These are phyloP conservation scores for Polyploca ridens DNA, from an alignment of 2,888 invertebrate genomes.

Conservation along the genomic window DNA sequence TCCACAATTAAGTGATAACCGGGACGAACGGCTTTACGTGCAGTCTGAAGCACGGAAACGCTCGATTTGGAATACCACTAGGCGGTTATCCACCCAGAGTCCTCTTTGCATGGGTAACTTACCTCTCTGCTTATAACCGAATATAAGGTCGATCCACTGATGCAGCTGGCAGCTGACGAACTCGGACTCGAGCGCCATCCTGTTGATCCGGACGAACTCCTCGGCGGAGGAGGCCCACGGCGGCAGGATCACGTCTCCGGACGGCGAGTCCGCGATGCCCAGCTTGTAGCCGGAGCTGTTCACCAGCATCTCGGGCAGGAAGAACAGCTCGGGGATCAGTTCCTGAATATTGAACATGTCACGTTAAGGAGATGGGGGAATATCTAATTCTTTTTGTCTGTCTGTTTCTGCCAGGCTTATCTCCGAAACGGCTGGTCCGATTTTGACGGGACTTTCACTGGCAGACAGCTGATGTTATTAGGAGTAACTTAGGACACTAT, in stretches of 20 bases:
- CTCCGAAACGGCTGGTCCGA: no score
- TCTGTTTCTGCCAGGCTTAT: no score
- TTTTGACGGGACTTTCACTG: no score
- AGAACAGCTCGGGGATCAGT: slow-evolving; percentile 99
- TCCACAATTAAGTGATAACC: no score
- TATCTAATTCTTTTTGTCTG: no score
- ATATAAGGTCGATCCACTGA: slow-evolving; percentile 99
- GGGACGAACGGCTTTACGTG: no score
- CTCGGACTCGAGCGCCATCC: slow-evolving; percentile 99
- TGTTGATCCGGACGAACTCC: slow-evolving; percentile 98
- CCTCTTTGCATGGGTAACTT: slow-evolving; percentile 27
- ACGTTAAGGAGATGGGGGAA: not conserved
- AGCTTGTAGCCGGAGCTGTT: slow-evolving; percentile 93
- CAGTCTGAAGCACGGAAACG: no score
- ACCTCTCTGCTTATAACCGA: slow-evolving; percentile 99
- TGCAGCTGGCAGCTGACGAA: slow-evolving; percentile 99
- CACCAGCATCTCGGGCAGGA: slow-evolving; percentile 99
- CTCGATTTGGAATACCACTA: no score
- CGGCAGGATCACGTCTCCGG: slow-evolving; percentile 95
- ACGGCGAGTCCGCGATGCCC: slow-evolving; percentile 94
- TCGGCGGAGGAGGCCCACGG: slow-evolving; percentile 99
- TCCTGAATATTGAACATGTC: slow-evolving; percentile 85
- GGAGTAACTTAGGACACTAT: no score
- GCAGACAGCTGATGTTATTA: no score
- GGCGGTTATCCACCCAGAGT: no score